A percentile compares a stretch with the other conserved stretches of the same genome.
Evolutionary conservation across 2,113 vertebrate species (phyloP).

Genomic region (Enhydra lutris): DNA sequence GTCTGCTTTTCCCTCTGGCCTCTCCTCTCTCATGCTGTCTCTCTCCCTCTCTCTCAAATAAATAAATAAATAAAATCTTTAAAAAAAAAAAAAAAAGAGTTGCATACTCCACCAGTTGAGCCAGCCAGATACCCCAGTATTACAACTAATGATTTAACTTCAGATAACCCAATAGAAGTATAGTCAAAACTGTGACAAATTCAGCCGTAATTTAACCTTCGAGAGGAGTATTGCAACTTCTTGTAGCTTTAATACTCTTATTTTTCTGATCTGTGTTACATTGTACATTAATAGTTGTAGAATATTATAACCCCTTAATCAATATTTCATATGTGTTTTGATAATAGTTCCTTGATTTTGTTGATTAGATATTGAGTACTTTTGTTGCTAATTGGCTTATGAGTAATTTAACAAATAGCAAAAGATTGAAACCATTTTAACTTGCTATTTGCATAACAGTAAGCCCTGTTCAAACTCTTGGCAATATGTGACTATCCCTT

Average conservation of each 20-base stretch:
- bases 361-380: neutral
- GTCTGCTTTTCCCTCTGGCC: too few relatives aligned
- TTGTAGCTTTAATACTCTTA: neutral
- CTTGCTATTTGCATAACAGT: neutral
- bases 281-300: conserved; percentile 18
- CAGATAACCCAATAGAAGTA: neutral
- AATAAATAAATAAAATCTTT: too few relatives aligned
- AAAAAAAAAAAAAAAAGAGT: too few relatives aligned
- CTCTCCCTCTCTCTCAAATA: too few relatives aligned
- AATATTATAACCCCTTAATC: neutral
- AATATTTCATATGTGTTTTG: neutral
- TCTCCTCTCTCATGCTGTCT: too few relatives aligned
- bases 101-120: neutral
- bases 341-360: neutral
- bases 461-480: neutral
- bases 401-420: conserved; percentile 37
- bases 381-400: conserved; percentile 38
- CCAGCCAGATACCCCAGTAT: neutral
- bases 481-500: conserved; percentile 18
- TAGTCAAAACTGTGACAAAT: neutral
- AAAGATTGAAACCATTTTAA: conserved; percentile 40
- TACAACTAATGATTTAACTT: conserved; percentile 9
- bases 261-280: neutral
- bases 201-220: neutral
- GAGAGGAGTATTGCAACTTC: neutral